Evolutionary conservation across 2,797 vertebrate genomes (phyloP).

Genomic region (Hylomyscus alleni): DNA sequence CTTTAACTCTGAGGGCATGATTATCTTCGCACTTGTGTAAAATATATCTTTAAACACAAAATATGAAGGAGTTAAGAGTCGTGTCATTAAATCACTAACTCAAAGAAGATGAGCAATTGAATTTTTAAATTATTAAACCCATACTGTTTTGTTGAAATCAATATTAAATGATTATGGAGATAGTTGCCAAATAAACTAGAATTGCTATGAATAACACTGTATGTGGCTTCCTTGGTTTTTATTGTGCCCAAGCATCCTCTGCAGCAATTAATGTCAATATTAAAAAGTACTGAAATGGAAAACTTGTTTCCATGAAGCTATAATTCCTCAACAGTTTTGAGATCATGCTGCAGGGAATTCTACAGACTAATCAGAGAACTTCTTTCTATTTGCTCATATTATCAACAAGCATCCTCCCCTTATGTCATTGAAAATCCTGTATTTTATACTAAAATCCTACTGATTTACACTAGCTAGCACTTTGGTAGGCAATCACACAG

Average conservation of each 20-base stretch:
- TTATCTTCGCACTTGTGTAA: conserved; percentile 48
- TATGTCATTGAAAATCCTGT: conserved; percentile 48
- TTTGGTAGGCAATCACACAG: background rate
- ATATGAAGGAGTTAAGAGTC: conserved; percentile 46
- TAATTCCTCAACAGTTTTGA: conserved; percentile 37
- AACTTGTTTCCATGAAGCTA: conserved; percentile 49
- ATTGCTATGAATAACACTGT: conserved; percentile 35
- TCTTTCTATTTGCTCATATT: conserved; percentile 17
- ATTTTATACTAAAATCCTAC: background rate
- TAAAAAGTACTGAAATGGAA: conserved; percentile 59
- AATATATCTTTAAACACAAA: conserved; percentile 62
- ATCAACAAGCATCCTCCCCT: conserved; percentile 29
- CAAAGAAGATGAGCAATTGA: conserved; percentile 41
- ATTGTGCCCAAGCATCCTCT: background rate
- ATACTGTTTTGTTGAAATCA: conserved; percentile 41
- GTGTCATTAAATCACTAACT: conserved; percentile 65
- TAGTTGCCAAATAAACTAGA: conserved; percentile 66
- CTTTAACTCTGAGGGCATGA: conserved; percentile 45
- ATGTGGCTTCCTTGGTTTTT: conserved; percentile 45
- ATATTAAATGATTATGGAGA: conserved; percentile 52
- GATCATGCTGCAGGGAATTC: conserved; percentile 12
- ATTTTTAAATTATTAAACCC: conserved; percentile 53
- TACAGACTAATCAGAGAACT: background rate
- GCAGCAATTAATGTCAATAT: background rate
- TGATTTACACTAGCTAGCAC: background rate